Percentiles rank a stretch among this genome's conserved stretches.
phyloP scores from a whole-genome alignment of 2,888 invertebrate species.

The Ectropis crepuscularia region DNA sequence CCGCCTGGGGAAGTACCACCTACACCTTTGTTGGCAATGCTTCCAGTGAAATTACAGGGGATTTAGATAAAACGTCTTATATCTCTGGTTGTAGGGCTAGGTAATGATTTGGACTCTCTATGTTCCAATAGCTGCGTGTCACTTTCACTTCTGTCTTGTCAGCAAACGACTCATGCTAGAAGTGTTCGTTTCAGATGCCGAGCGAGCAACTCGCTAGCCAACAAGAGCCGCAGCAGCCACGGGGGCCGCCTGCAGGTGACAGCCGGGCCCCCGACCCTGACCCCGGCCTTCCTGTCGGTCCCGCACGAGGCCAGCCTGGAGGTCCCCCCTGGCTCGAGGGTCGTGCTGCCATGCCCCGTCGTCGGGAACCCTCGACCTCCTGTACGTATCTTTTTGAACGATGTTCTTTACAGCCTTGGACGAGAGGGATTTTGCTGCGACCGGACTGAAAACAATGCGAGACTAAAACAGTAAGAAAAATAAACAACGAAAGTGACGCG shows the following conservation, averaged over 20 bases:
- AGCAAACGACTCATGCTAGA: not conserved
- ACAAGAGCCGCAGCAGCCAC: slow-evolving; percentile 76
- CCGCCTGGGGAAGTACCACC: too few relatives aligned
- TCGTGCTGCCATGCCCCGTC: slow-evolving; percentile 85
- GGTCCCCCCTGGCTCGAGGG: slow-evolving; percentile 72
- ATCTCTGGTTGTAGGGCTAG: too few relatives aligned
- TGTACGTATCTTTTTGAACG: slow-evolving; percentile 54
- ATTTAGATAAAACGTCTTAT: too few relatives aligned
- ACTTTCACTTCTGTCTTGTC: not conserved
- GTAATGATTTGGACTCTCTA: too few relatives aligned
- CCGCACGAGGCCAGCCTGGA: slow-evolving; percentile 53
- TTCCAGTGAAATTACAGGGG: too few relatives aligned
- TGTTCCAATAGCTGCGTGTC: not conserved
- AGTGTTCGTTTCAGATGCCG: slow-evolving; percentile 64
- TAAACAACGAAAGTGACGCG: too few relatives aligned
- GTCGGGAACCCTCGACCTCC: slow-evolving; percentile 85
- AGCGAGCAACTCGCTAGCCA: slow-evolving; percentile 69
- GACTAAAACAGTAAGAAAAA: too few relatives aligned
- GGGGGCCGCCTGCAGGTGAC: slow-evolving; percentile 70
- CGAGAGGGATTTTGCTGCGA: too few relatives aligned
- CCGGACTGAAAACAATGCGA: too few relatives aligned
- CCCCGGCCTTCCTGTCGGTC: slow-evolving; percentile 52
- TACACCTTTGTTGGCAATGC: too few relatives aligned
- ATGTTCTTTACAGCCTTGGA: not conserved
- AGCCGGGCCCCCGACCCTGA: slow-evolving; percentile 39